Conservation (phyloP, 2,797 vertebrate genomes). For the Phataginus tricuspis region DNA sequence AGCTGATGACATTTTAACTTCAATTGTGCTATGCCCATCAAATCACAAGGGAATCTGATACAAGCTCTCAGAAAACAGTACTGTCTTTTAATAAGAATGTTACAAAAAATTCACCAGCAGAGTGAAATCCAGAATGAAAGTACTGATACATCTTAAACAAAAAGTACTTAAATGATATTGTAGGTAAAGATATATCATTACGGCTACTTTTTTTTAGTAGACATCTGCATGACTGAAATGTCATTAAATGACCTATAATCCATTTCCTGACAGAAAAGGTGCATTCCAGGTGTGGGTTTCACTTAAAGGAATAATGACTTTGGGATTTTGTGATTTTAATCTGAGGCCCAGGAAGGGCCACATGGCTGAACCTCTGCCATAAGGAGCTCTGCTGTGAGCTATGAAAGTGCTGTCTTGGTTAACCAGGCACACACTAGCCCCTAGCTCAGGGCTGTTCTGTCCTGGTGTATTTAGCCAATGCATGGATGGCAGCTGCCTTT, state of each 20-base stretch:
- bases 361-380: neutral
- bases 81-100: conserved; percentile 45
- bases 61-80: conserved; percentile 30
- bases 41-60: conserved; percentile 30
- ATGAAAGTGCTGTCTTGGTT: neutral
- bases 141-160: neutral
- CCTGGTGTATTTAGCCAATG: neutral
- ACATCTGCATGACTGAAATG: neutral
- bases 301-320: neutral
- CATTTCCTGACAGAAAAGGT: neutral
- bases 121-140: neutral
- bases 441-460: neutral
- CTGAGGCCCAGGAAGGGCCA: neutral
- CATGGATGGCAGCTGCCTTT: too few species aligned
- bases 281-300: conserved; percentile 21
- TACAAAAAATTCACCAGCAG: conserved; percentile 59
- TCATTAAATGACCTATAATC: neutral
- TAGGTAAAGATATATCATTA: neutral
- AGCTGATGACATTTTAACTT: conserved; percentile 60
- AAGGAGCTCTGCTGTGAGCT: neutral
- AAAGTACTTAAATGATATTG: neutral
- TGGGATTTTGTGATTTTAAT: neutral
- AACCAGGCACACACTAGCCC: neutral
- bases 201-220: neutral
- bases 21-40: neutral